Evolutionary conservation across 1,140 invertebrate genomes (phyloP), one percentile per base, ranked within the genome.

Genomic region (Drosophila sturtevanti): DNA sequence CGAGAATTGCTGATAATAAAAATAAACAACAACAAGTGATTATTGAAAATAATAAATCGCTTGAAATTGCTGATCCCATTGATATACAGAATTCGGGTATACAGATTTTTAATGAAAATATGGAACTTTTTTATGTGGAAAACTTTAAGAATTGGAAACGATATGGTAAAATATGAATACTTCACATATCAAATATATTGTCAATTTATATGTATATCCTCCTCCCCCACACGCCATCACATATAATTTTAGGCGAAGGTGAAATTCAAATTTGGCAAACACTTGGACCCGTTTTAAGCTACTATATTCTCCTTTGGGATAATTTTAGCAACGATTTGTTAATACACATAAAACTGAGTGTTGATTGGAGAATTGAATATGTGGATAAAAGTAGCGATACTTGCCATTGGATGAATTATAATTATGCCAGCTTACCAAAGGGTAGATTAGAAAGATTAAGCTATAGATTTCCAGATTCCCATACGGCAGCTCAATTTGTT

Each of bases 251-350:
- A 80, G 75, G 68, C 27, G 63, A 78, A 11, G 68, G 72, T 0
- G 5, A 37, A 4, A 66, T 84, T 31, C 51, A 72, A 24, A 72
- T 84, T 21, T 48, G 73, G 76, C 52, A 68, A 24, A 9, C 31
- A 9, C 24, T 11, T 0, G 37, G 58, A 2, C 18, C 21, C 0
- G 21, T n/a, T 1, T n/a, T 11, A 3, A 21, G 41, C 16, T 69
- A 38, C 12, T 69, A 76, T 4, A 22, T 84, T 11, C 16, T 84
- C 0, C 58, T 84, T 0, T 74, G 68, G 48, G 72, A 84, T 16
- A 58, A 48, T n/a, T n/a, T 10, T 7, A 63, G 54, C 0, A 10
- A 16, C 0, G 16, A 76, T 2, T 24, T 84, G 10, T 52, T 84
- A 6, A 22, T 84, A 0, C 44, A 69, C 4, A 77, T 63, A 24